Percentiles rank a stretch among this genome's conserved stretches.
phyloP scores from a whole-genome alignment of 2,888 invertebrate genomes.

The Anoplius nigerrimus region DNA sequence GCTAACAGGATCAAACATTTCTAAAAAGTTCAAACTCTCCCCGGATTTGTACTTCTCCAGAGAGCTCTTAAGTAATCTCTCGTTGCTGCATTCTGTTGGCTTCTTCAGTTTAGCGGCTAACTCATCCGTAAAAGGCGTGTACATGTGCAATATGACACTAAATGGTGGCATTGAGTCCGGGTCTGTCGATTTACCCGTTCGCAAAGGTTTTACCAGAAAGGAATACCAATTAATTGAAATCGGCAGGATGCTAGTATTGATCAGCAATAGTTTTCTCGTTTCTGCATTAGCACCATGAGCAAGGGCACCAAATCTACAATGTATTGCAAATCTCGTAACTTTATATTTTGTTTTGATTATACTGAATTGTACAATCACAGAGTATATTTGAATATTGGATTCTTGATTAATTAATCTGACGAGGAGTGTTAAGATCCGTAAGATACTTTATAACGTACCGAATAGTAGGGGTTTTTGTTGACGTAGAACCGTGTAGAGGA shows the following conservation, averaged over 20 bases:
- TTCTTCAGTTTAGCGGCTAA: constrained; percentile 16
- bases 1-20: too few relatives aligned
- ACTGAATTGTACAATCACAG: neutral
- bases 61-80: constrained; percentile 4
- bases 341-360: neutral
- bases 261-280: constrained; percentile 56
- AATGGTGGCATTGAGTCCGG: constrained; percentile 41
- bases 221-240: constrained; percentile 65
- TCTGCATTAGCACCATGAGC: constrained; percentile 40
- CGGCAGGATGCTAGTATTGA: constrained; percentile 63
- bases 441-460: constrained; percentile 52
- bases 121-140: constrained; percentile 43
- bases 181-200: constrained; percentile 17
- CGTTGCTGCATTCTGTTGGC: neutral
- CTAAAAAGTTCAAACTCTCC: too few relatives aligned
- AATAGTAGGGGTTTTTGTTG: constrained; percentile 60
- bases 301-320: constrained; percentile 59
- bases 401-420: neutral
- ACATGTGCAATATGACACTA: constrained; percentile 56
- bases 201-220: constrained; percentile 48
- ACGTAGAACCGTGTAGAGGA: constrained; percentile 67
- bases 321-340: too few relatives aligned
- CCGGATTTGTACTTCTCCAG: constrained; percentile 11
- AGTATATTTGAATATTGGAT: neutral
- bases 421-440: too few relatives aligned